These are phyloP conservation scores for Alexandromys fortis DNA, from an alignment of 2,113 vertebrate species.

Conservation along the genomic window DNA sequence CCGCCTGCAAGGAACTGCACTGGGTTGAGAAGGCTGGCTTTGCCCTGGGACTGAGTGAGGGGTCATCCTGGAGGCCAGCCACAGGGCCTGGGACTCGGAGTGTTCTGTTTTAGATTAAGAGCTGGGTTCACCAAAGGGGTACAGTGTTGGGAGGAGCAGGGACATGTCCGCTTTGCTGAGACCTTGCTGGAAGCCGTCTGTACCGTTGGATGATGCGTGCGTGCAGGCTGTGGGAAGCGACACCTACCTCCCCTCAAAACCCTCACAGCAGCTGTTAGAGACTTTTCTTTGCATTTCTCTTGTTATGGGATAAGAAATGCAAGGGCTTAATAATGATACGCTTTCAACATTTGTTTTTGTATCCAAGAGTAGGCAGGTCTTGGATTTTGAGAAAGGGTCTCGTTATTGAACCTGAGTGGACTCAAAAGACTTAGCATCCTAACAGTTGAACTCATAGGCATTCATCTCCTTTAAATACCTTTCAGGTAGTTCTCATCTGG, in stretches of 20 bases:
- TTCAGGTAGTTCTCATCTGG: background rate
- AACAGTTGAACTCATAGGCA: background rate
- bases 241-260: background rate
- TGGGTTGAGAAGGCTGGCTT: constrained; percentile 19
- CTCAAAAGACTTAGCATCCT: background rate
- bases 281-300: constrained; percentile 14
- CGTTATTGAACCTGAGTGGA: background rate
- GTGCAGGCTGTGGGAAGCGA: background rate
- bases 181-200: background rate
- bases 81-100: constrained; percentile 38
- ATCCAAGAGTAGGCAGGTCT: background rate
- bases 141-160: background rate
- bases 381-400: background rate
- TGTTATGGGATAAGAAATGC: background rate
- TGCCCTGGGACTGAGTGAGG: constrained; percentile 40
- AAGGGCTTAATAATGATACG: background rate
- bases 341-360: background rate
- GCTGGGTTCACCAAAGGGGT: constrained; percentile 76
- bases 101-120: constrained; percentile 79
- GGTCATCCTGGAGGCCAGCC: constrained; percentile 60
- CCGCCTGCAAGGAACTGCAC: constrained; percentile 45
- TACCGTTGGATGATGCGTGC: background rate
- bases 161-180: background rate
- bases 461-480: no score
- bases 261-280: background rate